phyloP scores from a whole-genome alignment of 2,113 vertebrate species.

The Agapornis roseicollis region DNA sequence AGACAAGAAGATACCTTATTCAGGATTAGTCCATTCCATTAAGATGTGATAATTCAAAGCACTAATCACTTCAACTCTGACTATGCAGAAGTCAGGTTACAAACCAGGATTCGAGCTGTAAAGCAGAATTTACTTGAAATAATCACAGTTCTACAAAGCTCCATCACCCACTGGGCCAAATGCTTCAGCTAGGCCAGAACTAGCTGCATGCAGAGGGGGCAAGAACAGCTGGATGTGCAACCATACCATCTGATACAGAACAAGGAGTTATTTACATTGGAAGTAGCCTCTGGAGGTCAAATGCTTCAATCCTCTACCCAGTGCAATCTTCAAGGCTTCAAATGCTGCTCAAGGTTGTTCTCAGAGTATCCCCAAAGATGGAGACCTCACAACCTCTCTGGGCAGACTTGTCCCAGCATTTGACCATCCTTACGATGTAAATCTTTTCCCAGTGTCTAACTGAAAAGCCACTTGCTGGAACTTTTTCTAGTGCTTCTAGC shows the following conservation, averaged over 20 bases:
- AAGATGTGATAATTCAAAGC: background rate
- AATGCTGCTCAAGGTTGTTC: background rate
- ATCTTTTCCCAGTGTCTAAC: background rate
- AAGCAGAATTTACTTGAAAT: background rate
- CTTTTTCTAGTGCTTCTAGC: background rate
- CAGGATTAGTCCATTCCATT: background rate
- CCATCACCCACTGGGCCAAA: background rate
- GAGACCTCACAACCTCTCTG: background rate
- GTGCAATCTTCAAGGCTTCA: background rate
- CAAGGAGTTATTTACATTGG: background rate
- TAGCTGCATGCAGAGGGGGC: background rate
- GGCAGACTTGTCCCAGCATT: background rate
- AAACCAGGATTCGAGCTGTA: background rate
- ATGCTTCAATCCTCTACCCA: background rate
- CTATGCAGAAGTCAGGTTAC: background rate
- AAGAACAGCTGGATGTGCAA: background rate
- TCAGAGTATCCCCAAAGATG: background rate
- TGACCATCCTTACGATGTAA: background rate
- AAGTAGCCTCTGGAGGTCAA: background rate
- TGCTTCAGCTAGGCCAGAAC: background rate
- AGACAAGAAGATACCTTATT: background rate
- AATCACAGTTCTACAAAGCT: background rate
- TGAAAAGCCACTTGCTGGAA: background rate
- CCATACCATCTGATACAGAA: rapidly evolving
- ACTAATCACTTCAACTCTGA: background rate